Percentiles rank a stretch among this genome's conserved stretches.
These are phyloP conservation scores for Platycercus adscitus DNA, from an alignment of 2,113 vertebrate species.

Conservation along the genomic window DNA sequence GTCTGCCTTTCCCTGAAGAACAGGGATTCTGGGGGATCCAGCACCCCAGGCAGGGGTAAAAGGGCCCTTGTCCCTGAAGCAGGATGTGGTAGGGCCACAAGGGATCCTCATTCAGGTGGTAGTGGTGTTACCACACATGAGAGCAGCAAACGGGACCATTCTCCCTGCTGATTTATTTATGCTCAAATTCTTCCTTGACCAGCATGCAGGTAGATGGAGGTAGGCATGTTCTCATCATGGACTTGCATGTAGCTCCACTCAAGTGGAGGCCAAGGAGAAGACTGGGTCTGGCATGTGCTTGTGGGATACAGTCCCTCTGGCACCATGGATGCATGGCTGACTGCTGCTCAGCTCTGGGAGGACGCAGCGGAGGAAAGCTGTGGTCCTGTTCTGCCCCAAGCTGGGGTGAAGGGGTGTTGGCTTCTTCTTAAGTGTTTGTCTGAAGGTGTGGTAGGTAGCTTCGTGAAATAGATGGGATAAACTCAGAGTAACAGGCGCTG, in stretches of 20 bases:
- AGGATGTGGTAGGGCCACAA: rapidly evolving
- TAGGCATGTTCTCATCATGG: neutral
- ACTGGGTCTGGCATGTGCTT: rapidly evolving
- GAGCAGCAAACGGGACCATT: rapidly evolving
- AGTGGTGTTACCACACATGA: rapidly evolving
- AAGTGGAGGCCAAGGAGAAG: neutral
- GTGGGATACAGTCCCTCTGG: neutral
- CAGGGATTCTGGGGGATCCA: neutral
- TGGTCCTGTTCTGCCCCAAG: neutral
- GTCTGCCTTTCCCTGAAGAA: neutral
- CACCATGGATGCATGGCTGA: rapidly evolving
- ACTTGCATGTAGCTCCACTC: neutral
- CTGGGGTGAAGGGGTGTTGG: neutral
- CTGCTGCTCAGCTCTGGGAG: neutral
- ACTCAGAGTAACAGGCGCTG: neutral
- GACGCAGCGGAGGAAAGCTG: neutral
- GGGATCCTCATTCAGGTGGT: neutral
- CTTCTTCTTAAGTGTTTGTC: neutral
- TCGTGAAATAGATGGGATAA: neutral
- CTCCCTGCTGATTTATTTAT: neutral
- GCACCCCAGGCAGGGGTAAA: neutral
- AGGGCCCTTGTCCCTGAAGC: rapidly evolving
- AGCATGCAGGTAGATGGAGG: neutral
- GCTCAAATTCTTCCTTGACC: neutral
- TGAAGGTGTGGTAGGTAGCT: neutral